Conservation (phyloP, 2,113 vertebrate species). For the Girardinichthys multiradiatus region DNA sequence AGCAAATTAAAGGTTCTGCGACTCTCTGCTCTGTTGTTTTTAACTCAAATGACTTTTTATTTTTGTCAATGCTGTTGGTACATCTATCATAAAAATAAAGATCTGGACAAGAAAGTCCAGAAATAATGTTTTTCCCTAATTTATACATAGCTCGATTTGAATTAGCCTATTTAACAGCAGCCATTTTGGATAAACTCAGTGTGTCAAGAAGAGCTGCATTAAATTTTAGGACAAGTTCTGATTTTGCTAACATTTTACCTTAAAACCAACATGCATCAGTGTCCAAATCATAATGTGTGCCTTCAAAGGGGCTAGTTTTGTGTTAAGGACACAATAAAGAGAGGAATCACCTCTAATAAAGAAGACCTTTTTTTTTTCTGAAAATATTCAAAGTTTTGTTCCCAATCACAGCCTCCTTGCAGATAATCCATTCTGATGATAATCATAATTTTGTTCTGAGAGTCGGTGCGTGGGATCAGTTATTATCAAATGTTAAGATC, state of each 20-base stretch:
- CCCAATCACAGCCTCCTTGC: background rate
- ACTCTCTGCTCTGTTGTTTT: no score
- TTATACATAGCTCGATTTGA: no score
- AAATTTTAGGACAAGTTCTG: no score
- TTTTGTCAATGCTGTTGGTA: no score
- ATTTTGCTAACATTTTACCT: background rate
- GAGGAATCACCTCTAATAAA: background rate
- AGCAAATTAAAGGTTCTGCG: no score
- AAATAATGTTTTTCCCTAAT: no score
- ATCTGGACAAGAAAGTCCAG: no score
- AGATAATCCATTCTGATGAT: background rate
- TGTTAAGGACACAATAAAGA: background rate
- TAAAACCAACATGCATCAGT: background rate
- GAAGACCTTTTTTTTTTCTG: background rate
- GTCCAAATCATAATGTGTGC: background rate
- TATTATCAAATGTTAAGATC: background rate
- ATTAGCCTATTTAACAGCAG: no score
- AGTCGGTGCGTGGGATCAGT: background rate
- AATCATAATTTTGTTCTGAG: background rate
- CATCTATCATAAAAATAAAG: no score
- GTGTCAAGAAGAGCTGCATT: no score
- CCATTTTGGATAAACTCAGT: no score
- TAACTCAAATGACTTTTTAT: no score
- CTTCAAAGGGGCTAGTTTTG: background rate
- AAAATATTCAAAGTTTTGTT: background rate